Base-by-base conservation (phyloP, 2,113 vertebrate genomes). In the Centropristis striata region DNA sequence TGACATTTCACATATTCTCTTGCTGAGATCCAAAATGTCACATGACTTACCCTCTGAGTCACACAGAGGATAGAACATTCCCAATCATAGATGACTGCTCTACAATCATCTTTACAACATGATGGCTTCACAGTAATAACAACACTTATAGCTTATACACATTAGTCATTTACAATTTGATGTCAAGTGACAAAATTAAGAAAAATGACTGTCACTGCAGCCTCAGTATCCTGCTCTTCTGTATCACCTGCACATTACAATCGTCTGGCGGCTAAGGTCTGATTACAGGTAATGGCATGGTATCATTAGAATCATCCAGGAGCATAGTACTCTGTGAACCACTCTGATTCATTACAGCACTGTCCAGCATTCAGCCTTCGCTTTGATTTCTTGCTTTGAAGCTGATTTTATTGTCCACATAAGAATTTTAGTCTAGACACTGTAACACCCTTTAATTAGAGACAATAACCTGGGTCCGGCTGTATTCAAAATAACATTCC, bases 301-400 rank as follows among this genome's bases (percentile, higher is more conserved):
- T 61, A 71, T 71, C 44, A 65, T 55, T 36, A 37, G 44, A n/a
- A 10, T 49, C 58, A 8, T 65, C 50, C 64, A 66, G 21, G 4
- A 15, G 37, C 73, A 59, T 15, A 12, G 47, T 9, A 37, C 61
- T 80, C 13, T 57, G n/a, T 50, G 71, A 74, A 63, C 55, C 37
- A n/a, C 66, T 77, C 8, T 75, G 57, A 68, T 61, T 47, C 63
- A 84, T 44, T 28, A 4, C 12, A 50, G 28, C 59, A 47, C 65
- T 64, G 68, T 75, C 60, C 28, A 20, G 64, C 39, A 51, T 23
- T 53, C 58, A 66, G 25, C 63, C 53, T 67, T 27, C 44, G 65
- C 83, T 91, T 86, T 90, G 59, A 90, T 86, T 75, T 3, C 6
- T 58, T 61, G 14, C 59, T 85, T 72, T 84, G 75, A 86, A 67